Percentiles rank a stretch among this genome's conserved stretches.
phyloP scores from a whole-genome alignment of 92 coral and sea anemone species.

The Blastomussa wellsi region DNA sequence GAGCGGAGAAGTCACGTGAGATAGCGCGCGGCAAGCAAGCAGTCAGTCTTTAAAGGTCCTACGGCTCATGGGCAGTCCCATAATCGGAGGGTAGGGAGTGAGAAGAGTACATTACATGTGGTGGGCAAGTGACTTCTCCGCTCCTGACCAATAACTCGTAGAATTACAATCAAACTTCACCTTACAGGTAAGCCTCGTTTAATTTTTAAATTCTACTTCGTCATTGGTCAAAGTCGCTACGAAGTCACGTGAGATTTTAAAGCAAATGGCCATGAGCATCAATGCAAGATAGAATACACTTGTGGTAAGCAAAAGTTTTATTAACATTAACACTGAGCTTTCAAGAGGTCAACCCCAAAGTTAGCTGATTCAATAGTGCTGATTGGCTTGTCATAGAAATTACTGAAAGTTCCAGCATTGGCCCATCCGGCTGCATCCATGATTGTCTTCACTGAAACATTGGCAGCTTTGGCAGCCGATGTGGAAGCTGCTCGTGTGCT shows the following conservation, averaged over 20 bases:
- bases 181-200: too few species aligned
- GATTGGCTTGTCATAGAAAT: slow-evolving; percentile 48
- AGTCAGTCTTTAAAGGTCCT: neutral
- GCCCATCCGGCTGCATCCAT: slow-evolving; percentile 53
- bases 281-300: neutral
- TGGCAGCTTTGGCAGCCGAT: slow-evolving; percentile 53
- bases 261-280: neutral
- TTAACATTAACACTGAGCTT: neutral
- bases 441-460: slow-evolving; percentile 48
- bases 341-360: slow-evolving; percentile 17
- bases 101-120: neutral
- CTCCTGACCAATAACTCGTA: slow-evolving; percentile 36
- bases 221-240: slow-evolving; percentile 21
- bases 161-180: too few species aligned
- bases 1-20: slow-evolving; percentile 10
- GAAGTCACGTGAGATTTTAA: slow-evolving; percentile 15
- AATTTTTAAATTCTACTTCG: slow-evolving; percentile 28
- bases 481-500: slow-evolving; percentile 66
- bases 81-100: neutral
- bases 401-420: slow-evolving; percentile 43
- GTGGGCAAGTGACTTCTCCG: slow-evolving; percentile 28
- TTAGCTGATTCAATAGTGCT: neutral
- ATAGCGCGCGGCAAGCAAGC: neutral
- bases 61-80: neutral
- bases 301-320: neutral